Evolutionary conservation across 2,113 vertebrate genomes (phyloP).

Genomic region (Triplophysa tibetana): DNA sequence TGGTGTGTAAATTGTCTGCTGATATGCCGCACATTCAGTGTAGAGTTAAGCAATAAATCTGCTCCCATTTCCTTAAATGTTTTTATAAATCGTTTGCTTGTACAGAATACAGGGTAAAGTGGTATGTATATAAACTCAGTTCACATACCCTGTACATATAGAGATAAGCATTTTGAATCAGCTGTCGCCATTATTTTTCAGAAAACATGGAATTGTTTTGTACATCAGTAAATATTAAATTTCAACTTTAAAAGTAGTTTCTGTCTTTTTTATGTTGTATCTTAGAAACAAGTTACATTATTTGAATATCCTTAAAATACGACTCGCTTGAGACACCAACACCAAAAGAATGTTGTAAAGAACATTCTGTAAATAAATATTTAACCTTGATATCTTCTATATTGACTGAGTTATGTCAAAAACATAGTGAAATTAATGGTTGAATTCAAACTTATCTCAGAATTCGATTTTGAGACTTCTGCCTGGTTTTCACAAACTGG

Average conservation of each 20-base stretch:
- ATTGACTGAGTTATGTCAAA: too few relatives aligned
- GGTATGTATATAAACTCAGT: conserved; percentile 57
- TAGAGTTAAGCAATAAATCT: conserved; percentile 78
- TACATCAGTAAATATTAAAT: conserved; percentile 75
- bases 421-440: too few relatives aligned
- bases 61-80: conserved; percentile 67
- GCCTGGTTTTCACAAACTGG: too few relatives aligned
- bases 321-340: too few relatives aligned
- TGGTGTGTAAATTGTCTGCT: conserved; percentile 59
- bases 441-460: too few relatives aligned
- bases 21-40: conserved; percentile 72
- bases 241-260: conserved; percentile 56
- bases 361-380: too few relatives aligned
- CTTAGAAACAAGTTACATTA: neutral
- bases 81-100: conserved; percentile 71
- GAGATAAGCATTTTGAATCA: conserved; percentile 71
- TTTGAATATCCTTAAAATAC: too few relatives aligned
- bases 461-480: too few relatives aligned
- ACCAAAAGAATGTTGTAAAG: too few relatives aligned
- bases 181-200: conserved; percentile 78
- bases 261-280: neutral
- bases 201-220: conserved; percentile 74
- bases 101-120: conserved; percentile 70
- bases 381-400: too few relatives aligned
- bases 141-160: conserved; percentile 67